Evolutionary conservation across 1,140 invertebrate genomes (phyloP).

Genomic region (Epicauta chinensis): DNA sequence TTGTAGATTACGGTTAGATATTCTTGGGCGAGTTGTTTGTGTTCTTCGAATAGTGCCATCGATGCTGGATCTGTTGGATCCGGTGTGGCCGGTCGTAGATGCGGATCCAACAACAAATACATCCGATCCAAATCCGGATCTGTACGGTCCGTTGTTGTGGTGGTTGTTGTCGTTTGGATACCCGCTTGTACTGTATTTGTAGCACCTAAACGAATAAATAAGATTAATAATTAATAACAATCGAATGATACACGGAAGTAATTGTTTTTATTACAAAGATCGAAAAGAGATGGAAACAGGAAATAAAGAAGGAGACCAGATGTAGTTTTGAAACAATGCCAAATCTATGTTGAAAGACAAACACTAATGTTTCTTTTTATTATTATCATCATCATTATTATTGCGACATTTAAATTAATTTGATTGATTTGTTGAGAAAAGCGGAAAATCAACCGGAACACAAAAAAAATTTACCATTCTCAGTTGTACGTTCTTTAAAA

Average conservation of each 20-base stretch:
- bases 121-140: slow-evolving; percentile 58
- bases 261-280: slow-evolving; percentile 9
- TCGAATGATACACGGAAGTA: not conserved
- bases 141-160: slow-evolving; percentile 10
- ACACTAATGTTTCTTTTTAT: not conserved
- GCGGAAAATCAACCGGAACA: too few relatives aligned
- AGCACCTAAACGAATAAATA: slow-evolving; percentile 12
- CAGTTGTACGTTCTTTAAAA: slow-evolving; percentile 50
- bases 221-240: not conserved
- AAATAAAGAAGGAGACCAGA: too few relatives aligned
- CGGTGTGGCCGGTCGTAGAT: slow-evolving; percentile 71
- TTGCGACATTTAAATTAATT: too few relatives aligned
- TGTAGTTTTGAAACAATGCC: slow-evolving; percentile 5
- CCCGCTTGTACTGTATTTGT: slow-evolving; percentile 28
- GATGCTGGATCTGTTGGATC: slow-evolving; percentile 70
- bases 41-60: slow-evolving; percentile 74
- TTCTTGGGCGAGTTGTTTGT: slow-evolving; percentile 69
- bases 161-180: slow-evolving; percentile 15
- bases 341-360: slow-evolving; percentile 9
- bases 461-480: slow-evolving; percentile 30
- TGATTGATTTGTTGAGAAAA: too few relatives aligned
- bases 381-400: too few relatives aligned
- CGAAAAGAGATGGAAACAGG: slow-evolving; percentile 3
- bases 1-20: slow-evolving; percentile 60
- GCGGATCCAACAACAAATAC: slow-evolving; percentile 53